Evolutionary conservation across 2,888 invertebrate genomes (phyloP), one percentile per base, ranked within the genome.

Genomic region (Drosophila neutralis): DNA sequence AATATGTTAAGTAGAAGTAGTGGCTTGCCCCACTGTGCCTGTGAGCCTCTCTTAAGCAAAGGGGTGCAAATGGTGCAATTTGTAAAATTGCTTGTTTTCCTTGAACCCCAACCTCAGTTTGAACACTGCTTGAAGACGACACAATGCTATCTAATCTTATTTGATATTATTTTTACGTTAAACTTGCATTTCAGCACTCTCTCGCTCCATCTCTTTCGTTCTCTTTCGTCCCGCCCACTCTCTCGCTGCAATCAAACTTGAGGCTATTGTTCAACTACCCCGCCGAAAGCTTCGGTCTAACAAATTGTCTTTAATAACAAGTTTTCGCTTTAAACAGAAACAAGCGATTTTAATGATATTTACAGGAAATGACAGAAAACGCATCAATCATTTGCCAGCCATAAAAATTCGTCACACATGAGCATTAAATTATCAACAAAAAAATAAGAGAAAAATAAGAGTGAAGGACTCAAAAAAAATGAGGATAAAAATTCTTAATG

Each of bases 341-440:
- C 64, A 66, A 70, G 69, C 70, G 61, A 21, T 89, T 78, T 81
- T 84, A 87, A 85, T 87, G 82, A 89, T 89, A 89, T 89, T 85
- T 87, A 82, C 90, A 82, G 85, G 85, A 89, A 85, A 79, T 80
- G 76, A 53, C 76, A 81, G 69, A 79, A 83, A 83, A 70, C 76
- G 70, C 87, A 91, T 92, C 89, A 88, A 91, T 91, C 91, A 91
- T 89, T 84, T 86, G 85, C 82, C 86, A 83, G 81, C 84, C 83
- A 90, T 87, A 88, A 91, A 91, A 89, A 88, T 92, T 91, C 87
- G 91, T 83, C 79, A 91, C 87, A 85, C 87, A 85, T 69, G 87
- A 80, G 79, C 73, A 88, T 89, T 82, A 85, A 81, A 82, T 82
- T 78, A 80, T 80, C 73, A 77, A 77, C 73, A 76, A 76, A 67